These are phyloP conservation scores for Molorchus minor DNA, from an alignment of 2,888 invertebrate genomes.

Conservation along the genomic window DNA sequence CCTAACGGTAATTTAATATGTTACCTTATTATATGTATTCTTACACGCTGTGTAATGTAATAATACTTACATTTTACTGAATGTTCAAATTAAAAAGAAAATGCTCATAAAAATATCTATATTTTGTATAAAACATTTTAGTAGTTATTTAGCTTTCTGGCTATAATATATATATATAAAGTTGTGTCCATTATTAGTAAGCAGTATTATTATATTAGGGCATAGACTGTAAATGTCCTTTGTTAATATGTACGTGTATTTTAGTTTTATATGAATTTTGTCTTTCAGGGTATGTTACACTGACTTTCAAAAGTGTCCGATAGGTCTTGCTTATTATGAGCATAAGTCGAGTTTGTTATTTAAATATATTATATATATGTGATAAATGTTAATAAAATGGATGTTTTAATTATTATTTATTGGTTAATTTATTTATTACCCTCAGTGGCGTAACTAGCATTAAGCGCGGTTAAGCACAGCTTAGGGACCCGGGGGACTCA, in stretches of 20 bases:
- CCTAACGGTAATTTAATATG: too few species aligned
- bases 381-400: conserved; percentile 45
- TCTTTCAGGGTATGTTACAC: conserved; percentile 46
- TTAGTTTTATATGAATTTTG: conserved; percentile 44
- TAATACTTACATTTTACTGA: conserved; percentile 29
- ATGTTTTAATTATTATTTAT: conserved; percentile 36
- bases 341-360: conserved; percentile 40
- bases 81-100: conserved; percentile 44
- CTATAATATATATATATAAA: conserved; percentile 28
- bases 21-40: too few species aligned
- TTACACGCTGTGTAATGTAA: too few species aligned
- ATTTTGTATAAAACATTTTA: conserved; percentile 51
- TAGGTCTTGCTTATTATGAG: too few species aligned
- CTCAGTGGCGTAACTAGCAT: background rate
- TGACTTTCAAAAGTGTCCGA: conserved; percentile 24
- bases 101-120: conserved; percentile 51
- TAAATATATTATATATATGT: conserved; percentile 48
- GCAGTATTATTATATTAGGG: conserved; percentile 34
- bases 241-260: conserved; percentile 41
- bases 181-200: conserved; percentile 34
- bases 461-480: too few species aligned
- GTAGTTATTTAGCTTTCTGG: conserved; percentile 43
- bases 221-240: conserved; percentile 19
- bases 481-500: too few species aligned
- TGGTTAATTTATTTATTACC: background rate